Percentiles rank a stretch among this genome's conserved stretches.
Evolutionary conservation across 2,113 vertebrate species (phyloP).

Genomic region (Chascanopsetta lugubris): DNA sequence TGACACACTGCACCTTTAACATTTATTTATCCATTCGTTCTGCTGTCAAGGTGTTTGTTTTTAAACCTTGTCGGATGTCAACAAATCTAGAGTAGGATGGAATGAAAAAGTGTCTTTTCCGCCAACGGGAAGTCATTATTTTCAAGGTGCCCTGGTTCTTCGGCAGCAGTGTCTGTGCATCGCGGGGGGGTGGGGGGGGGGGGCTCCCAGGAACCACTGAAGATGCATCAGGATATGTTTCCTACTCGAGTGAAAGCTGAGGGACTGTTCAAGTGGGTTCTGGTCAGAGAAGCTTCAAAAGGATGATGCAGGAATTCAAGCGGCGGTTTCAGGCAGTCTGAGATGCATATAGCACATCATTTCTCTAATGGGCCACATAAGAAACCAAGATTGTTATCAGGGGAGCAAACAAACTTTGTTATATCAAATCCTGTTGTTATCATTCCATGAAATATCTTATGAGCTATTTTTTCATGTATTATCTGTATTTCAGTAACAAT

Average conservation of each 20-base stretch:
- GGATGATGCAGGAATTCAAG: neutral
- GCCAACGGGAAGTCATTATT: conserved; percentile 57
- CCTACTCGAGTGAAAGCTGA: neutral
- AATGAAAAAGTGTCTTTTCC: conserved; percentile 35
- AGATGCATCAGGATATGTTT: neutral
- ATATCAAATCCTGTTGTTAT: too few relatives aligned
- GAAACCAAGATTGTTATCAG: too few relatives aligned
- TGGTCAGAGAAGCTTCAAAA: neutral
- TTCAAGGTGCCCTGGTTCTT: conserved; percentile 59
- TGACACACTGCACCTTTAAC: too few relatives aligned
- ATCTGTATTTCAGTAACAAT: too few relatives aligned
- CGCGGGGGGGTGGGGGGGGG: conserved; percentile 8
- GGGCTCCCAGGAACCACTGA: conserved; percentile 12
- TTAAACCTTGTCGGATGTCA: conserved; percentile 51
- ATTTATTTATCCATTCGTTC: conserved; percentile 1
- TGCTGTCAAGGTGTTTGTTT: conserved; percentile 38
- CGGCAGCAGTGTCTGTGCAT: conserved; percentile 13
- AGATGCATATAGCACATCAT: too few relatives aligned
- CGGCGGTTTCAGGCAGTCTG: neutral
- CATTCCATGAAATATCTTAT: too few relatives aligned
- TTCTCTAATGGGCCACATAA: too few relatives aligned
- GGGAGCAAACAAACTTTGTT: too few relatives aligned
- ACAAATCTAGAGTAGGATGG: conserved; percentile 49
- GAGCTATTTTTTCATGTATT: too few relatives aligned
- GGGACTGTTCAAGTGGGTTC: neutral